Percentiles rank a stretch among this genome's conserved stretches.
These are phyloP conservation scores for Thunnus maccoyii DNA, from an alignment of 2,113 vertebrate species.

Conservation along the genomic window DNA sequence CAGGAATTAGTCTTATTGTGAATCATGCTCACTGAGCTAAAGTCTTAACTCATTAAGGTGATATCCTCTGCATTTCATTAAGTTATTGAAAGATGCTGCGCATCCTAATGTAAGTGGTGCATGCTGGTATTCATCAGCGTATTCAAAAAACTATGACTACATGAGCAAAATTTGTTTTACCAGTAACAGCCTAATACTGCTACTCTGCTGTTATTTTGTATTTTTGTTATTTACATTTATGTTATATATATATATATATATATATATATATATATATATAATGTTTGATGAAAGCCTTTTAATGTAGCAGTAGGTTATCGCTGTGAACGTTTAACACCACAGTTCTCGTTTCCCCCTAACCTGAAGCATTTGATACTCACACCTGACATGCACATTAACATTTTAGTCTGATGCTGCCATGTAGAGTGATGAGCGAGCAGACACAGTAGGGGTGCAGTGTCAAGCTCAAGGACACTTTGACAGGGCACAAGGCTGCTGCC, in stretches of 20 bases:
- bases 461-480: slow-evolving; percentile 49
- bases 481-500: slow-evolving; percentile 27
- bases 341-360: slow-evolving; percentile 2
- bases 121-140: neutral
- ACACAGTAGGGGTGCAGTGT: slow-evolving; percentile 37
- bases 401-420: slow-evolving; percentile 31
- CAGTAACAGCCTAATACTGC: neutral
- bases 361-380: slow-evolving; percentile 24
- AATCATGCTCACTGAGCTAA: slow-evolving; percentile 23
- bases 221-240: neutral
- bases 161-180: neutral
- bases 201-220: neutral
- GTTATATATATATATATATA: too few species aligned
- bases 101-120: neutral
- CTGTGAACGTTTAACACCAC: slow-evolving; percentile 17
- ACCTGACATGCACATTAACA: slow-evolving; percentile 35
- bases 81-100: neutral
- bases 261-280: neutral
- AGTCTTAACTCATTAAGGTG: slow-evolving; percentile 19
- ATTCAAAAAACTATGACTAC: neutral
- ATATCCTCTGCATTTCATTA: slow-evolving; percentile 28
- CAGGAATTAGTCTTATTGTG: slow-evolving; percentile 39
- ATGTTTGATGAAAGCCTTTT: neutral
- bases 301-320: neutral
- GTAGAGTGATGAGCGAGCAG: slow-evolving; percentile 41